These are phyloP conservation scores for Rotaria sp. DNA, from an alignment of 2,888 invertebrate species.

Conservation along the genomic window DNA sequence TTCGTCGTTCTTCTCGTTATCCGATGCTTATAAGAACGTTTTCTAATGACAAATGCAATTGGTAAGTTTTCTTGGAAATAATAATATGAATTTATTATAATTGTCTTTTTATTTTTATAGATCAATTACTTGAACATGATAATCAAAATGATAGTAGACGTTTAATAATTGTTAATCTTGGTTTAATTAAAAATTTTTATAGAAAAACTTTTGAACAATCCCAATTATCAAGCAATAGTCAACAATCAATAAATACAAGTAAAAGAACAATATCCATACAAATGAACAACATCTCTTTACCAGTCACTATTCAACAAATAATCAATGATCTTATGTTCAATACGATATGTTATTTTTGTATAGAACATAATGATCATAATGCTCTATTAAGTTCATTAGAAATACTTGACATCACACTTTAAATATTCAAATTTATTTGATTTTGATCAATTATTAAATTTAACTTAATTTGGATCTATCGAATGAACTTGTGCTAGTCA, in stretches of 20 bases:
- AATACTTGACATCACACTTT: not conserved
- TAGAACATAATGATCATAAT: conserved; percentile 17
- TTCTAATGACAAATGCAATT: not conserved
- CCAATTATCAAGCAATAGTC: not conserved
- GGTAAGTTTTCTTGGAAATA: not conserved
- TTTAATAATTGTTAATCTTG: not conserved
- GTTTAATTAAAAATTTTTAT: not conserved
- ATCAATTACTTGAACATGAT: not conserved
- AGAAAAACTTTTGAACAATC: not conserved
- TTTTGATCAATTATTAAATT: conserved; percentile 3
- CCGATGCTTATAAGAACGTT: not conserved
- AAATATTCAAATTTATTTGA: not conserved
- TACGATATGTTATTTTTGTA: not conserved
- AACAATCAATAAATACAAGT: not conserved
- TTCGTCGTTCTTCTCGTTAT: conserved; percentile 10
- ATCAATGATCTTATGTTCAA: not conserved
- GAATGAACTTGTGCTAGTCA: not conserved
- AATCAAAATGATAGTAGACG: not conserved
- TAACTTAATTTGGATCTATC: not conserved
- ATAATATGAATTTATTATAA: no score
- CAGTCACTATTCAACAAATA: not conserved
- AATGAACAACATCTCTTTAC: not conserved
- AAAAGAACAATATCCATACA: not conserved
- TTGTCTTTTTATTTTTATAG: not conserved
- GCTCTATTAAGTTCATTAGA: conserved; percentile 1